phyloP scores from a whole-genome alignment of 2,888 invertebrate species.

The Polyommatus icarus region DNA sequence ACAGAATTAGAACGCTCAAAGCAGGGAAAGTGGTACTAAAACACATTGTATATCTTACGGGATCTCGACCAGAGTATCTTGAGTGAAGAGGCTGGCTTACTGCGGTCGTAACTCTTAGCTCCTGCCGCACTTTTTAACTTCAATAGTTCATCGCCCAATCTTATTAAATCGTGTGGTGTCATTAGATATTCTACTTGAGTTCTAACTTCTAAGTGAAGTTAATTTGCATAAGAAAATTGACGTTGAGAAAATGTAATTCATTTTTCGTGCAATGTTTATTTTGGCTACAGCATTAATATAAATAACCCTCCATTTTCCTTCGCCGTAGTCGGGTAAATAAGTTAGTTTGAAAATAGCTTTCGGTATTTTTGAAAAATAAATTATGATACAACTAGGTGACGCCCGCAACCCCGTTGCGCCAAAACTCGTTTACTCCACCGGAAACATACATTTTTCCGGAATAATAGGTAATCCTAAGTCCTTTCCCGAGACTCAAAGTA shows the following conservation, averaged over 20 bases:
- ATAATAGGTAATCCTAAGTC: too few species aligned
- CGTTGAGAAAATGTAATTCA: neutral
- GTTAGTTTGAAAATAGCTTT: neutral
- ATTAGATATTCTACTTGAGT: neutral
- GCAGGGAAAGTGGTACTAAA: neutral
- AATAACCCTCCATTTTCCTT: too few species aligned
- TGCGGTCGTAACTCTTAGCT: neutral
- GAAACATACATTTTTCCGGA: too few species aligned
- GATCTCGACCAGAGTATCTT: neutral
- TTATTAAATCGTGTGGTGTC: neutral
- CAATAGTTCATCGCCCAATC: neutral
- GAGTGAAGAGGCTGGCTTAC: conserved; percentile 6
- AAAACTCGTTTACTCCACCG: too few species aligned
- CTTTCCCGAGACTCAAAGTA: too few species aligned
- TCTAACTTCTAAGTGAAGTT: neutral
- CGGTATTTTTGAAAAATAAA: neutral
- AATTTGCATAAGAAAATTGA: neutral
- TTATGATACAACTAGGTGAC: neutral
- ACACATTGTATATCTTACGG: neutral
- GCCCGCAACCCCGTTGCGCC: too few species aligned
- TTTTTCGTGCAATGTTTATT: neutral
- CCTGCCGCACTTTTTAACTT: neutral
- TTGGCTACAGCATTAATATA: neutral
- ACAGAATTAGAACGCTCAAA: neutral
- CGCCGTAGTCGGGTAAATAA: too few species aligned